Base-by-base conservation (phyloP, 1,140 invertebrate species). In the Oryzaephilus surinamensis region DNA sequence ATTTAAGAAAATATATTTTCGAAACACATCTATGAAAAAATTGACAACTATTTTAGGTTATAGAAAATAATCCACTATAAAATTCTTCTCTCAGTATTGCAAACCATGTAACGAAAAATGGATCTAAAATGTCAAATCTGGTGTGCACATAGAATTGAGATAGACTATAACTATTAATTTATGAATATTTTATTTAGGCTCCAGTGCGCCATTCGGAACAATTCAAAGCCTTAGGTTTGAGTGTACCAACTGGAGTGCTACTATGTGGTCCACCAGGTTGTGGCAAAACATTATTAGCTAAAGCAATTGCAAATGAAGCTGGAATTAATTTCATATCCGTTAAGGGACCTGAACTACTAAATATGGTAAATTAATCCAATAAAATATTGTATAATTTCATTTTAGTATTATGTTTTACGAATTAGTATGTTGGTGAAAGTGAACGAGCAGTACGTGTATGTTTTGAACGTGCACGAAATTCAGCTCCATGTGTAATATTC, bases 401-500 rank as follows among this genome's bases (percentile, higher is more conserved):
- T 15, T 12, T 6, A 17, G 17, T 33, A 15, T 33, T 38, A 23
- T 31, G 30, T 28, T 42, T 24, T 4, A 38, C 47, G 32, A 65
- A 70, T 16, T 56, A 92, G 90, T 99, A 99, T 67, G 91, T 99
- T 19, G 97, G 97, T 45, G 97, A 99, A 66, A 98, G 93, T 70
- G 97, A 99, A 66, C 74, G 88, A 53, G 92, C 92, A 3, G 91
- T 99, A 0, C 69, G 97, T 21, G 81, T 91, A 14, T 89, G 93
- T 54, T 99, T 99, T 60, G 78, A 89, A 56, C 72, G 94, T 45
- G 97, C 95, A 0, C 65, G 84, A 27, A 95, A 96, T 64, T 97
- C 93, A 0, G 74, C 89, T 0, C 97, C 97, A 0, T 99, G 96
- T 66, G 91, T 99, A 8, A 97, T 99, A 58, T 99, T 99, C 66